Evolutionary conservation across 2,888 invertebrate species (phyloP).

Genomic region (Nebria brevicollis): DNA sequence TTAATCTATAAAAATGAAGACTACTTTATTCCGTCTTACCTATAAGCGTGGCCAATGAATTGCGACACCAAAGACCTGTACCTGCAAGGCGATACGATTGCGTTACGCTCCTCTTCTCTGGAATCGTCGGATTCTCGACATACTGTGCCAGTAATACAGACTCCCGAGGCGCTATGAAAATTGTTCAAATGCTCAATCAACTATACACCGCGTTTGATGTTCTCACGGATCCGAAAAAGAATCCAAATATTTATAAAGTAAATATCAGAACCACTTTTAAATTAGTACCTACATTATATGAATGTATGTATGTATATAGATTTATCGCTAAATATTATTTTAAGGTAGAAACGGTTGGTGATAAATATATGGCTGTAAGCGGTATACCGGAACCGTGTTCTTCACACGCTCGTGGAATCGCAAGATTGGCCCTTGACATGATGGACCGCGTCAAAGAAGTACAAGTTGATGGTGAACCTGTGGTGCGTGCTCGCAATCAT

Average conservation of each 20-base stretch:
- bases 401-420: conserved; percentile 91
- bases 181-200: conserved; percentile 92
- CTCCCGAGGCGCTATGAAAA: conserved; percentile 94
- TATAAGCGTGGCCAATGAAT: conserved; percentile 92
- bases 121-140: conserved; percentile 90
- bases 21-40: conserved; percentile 94
- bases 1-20: conserved; percentile 63
- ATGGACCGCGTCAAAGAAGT: conserved; percentile 92
- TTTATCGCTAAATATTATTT: conserved; percentile 34
- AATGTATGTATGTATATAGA: not conserved
- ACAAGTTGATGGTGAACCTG: conserved; percentile 85
- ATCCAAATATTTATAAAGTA: conserved; percentile 96
- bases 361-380: conserved; percentile 98
- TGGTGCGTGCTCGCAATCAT: conserved; percentile 67
- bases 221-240: conserved; percentile 89
- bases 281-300: not conserved
- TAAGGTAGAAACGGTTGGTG: conserved; percentile 96
- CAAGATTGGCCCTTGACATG: conserved; percentile 90
- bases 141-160: conserved; percentile 93
- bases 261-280: not conserved
- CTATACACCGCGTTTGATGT: conserved; percentile 95
- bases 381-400: conserved; percentile 92
- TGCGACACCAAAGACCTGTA: conserved; percentile 91
- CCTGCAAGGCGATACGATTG: conserved; percentile 88
- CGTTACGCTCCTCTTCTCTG: conserved; percentile 93